phyloP scores from a whole-genome alignment of 2,113 vertebrate species.

The pig (Sus scrofa) region T2T-Sscrofa CM000826.6:63479501-63480000 shows the following conservation, averaged over 20 bases:
- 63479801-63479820: rapidly evolving
- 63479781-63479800: slow-evolving; percentile 61
- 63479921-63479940: slow-evolving; percentile 44
- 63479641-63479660: rapidly evolving
- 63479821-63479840: neutral
- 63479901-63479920: slow-evolving; percentile 84
- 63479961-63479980: neutral
- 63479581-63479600: neutral
- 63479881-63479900: slow-evolving; percentile 79
- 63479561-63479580: neutral
- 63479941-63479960: neutral
- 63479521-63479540: neutral
- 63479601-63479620: neutral
- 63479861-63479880: slow-evolving; percentile 83
- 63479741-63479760: rapidly evolving
- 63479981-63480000: neutral
- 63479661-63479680: neutral
- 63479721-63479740: neutral
- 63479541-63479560: neutral
- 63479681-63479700: neutral
- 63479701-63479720: neutral
- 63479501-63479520: neutral
- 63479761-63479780: rapidly evolving
- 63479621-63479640: neutral
- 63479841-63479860: neutral